A percentile compares a stretch with the other conserved stretches of the same genome.
phyloP scores from a whole-genome alignment of 2,113 vertebrate species.

The Rhagologus leucostigma region DNA sequence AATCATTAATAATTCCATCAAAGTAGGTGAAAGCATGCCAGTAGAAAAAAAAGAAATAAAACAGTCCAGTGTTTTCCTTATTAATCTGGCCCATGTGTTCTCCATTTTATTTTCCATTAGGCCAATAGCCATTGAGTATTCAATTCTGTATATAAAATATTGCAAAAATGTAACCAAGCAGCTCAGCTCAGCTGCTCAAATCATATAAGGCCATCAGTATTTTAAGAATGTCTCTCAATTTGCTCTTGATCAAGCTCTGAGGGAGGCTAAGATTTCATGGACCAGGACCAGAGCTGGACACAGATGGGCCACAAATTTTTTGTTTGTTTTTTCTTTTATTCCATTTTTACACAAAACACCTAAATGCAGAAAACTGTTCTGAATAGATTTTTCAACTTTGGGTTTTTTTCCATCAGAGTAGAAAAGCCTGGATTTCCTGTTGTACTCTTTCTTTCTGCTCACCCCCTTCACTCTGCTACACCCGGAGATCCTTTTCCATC shows the following conservation, averaged over 20 bases:
- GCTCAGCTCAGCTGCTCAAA: neutral
- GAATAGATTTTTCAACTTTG: neutral
- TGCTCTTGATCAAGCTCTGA: neutral
- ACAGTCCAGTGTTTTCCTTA: neutral
- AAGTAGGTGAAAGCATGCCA: neutral
- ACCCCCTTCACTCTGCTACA: accelerated
- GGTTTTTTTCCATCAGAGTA: neutral
- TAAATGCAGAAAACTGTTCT: neutral
- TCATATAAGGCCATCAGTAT: neutral
- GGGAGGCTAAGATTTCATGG: neutral
- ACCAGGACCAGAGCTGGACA: neutral
- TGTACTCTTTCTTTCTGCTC: neutral
- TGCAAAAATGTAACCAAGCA: neutral
- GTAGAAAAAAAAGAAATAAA: neutral
- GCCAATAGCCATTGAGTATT: neutral
- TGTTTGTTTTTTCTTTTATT: neutral
- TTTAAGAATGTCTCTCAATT: neutral
- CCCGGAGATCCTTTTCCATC: neutral
- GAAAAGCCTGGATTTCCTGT: neutral
- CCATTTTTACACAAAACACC: neutral
- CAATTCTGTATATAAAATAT: neutral
- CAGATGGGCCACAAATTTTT: neutral
- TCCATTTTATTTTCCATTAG: conserved; percentile 1
- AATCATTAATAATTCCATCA: neutral
- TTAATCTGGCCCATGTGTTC: neutral